phyloP scores from a whole-genome alignment of 1,140 invertebrate species.

The Mesaphorura yosii region DNA sequence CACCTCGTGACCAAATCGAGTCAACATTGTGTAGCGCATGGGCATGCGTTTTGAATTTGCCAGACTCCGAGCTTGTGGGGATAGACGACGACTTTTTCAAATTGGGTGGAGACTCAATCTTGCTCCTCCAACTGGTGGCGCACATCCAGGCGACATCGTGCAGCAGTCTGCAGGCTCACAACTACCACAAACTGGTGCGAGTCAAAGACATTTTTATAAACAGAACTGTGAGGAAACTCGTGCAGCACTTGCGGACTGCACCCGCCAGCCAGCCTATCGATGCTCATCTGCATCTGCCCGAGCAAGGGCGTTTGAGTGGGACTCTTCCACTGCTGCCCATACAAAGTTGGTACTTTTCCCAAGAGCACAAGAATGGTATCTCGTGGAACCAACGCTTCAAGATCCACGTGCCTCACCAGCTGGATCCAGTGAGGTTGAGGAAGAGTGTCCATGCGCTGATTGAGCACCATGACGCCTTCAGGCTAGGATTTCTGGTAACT shows the following conservation, averaged over 20 bases:
- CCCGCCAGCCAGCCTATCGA: background rate
- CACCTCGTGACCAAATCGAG: background rate
- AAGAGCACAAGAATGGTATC: background rate
- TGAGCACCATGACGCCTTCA: background rate
- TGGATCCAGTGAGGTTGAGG: background rate
- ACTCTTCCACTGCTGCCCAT: background rate
- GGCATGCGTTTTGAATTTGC: background rate
- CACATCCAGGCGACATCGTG: background rate
- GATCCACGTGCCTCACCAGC: background rate
- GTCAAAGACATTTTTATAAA: background rate
- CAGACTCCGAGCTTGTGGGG: background rate
- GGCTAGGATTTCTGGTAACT: no score
- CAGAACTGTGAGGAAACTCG: background rate
- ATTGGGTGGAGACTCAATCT: slow-evolving; percentile 11
- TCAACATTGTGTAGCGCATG: background rate
- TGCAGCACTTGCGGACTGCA: background rate
- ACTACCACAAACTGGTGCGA: no score
- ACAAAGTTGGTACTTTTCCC: slow-evolving; percentile 1
- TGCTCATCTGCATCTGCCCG: background rate
- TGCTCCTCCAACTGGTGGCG: background rate
- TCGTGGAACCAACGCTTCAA: background rate
- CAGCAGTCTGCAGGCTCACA: no score
- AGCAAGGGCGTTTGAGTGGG: background rate
- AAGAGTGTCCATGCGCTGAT: background rate
- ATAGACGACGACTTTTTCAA: slow-evolving; percentile 5